Evolutionary conservation across 1,140 invertebrate species (phyloP).

Genomic region (Magallana angulata): DNA sequence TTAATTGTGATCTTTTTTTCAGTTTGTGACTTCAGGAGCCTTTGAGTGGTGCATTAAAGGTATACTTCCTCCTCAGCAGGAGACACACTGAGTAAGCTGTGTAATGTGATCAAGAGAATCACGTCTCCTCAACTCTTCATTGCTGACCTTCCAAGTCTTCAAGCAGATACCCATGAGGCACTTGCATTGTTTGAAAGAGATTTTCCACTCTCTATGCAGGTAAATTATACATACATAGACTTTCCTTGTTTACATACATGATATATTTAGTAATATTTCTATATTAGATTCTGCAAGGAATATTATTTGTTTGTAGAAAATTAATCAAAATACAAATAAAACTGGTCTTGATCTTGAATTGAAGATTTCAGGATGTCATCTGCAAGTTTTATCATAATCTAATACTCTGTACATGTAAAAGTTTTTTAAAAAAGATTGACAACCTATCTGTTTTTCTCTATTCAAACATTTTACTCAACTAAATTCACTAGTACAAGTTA

Average conservation of each 20-base stretch:
- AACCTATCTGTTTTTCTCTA: neutral
- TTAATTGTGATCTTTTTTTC: neutral
- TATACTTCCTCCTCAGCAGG: neutral
- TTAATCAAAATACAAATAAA: neutral
- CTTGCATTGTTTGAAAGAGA: conserved; percentile 31
- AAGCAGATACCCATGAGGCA: neutral
- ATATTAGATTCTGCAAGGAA: too few relatives aligned
- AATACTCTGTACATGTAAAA: neutral
- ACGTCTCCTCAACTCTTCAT: neutral
- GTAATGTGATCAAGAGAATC: neutral
- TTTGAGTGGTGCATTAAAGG: conserved; percentile 21
- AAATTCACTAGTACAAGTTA: too few relatives aligned
- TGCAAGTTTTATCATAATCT: neutral
- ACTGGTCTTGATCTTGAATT: neutral
- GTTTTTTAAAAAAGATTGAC: neutral
- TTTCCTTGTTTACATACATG: too few relatives aligned
- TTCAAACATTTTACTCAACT: too few relatives aligned
- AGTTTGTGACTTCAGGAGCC: conserved; percentile 21
- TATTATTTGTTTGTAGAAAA: neutral
- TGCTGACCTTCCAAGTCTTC: conserved; percentile 1
- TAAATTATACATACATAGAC: neutral
- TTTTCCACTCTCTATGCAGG: conserved; percentile 23
- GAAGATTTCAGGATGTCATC: neutral
- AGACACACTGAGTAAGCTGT: neutral
- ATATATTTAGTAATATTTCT: too few relatives aligned